A percentile compares a stretch with the other conserved stretches of the same genome.
Conservation (phyloP, 1,140 invertebrate species). For the Caenorhabditis brenneri region DNA sequence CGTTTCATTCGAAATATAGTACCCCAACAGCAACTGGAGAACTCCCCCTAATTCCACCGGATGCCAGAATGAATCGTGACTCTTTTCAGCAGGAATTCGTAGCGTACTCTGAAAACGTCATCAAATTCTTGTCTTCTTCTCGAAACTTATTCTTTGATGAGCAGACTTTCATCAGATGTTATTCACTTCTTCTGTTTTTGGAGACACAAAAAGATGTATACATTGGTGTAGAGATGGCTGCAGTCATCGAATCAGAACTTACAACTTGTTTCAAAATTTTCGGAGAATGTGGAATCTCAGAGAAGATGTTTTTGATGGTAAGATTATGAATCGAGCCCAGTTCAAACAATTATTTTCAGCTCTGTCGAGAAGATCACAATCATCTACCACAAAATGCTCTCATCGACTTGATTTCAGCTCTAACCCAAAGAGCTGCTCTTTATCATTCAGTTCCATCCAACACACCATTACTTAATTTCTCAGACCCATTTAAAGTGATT, state of each 20-base stretch:
- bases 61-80: background rate
- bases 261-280: background rate
- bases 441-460: background rate
- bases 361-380: background rate
- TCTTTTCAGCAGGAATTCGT: background rate
- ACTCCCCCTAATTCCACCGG: background rate
- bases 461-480: background rate
- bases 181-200: background rate
- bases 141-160: background rate
- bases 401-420: background rate
- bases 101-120: background rate
- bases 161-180: background rate
- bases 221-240: background rate
- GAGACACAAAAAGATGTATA: background rate
- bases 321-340: background rate
- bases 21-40: background rate
- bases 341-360: background rate
- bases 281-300: conserved; percentile 5
- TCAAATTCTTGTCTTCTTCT: background rate
- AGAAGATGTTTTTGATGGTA: conserved; percentile 21
- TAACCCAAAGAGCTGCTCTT: background rate
- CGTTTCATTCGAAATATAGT: background rate
- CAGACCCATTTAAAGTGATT: background rate
- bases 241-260: background rate
- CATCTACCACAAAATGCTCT: background rate